A percentile compares a stretch with the other conserved stretches of the same genome.
These are phyloP conservation scores for Ctenosaura bakeri DNA, from an alignment of 2,797 vertebrate genomes.

Conservation along the genomic window DNA sequence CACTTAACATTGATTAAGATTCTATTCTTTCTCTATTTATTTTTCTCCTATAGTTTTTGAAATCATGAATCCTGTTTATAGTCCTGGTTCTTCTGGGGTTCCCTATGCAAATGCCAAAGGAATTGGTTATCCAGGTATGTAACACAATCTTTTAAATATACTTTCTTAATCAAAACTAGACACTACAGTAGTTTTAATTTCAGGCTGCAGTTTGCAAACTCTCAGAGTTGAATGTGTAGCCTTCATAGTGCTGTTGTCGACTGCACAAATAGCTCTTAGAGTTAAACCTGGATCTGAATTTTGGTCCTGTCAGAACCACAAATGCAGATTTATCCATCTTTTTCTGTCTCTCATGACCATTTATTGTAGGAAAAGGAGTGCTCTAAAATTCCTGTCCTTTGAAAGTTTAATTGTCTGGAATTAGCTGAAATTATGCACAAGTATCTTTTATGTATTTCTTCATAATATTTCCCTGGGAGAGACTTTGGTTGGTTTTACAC, in stretches of 20 bases:
- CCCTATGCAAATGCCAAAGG: slow-evolving; percentile 98
- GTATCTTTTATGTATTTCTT: background rate
- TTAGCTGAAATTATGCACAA: background rate
- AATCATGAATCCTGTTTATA: slow-evolving; percentile 99
- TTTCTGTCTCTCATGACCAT: background rate
- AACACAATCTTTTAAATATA: accelerated
- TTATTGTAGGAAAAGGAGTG: background rate
- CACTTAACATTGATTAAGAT: background rate
- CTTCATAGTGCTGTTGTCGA: background rate
- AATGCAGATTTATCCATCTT: background rate
- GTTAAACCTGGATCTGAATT: background rate
- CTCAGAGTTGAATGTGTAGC: background rate
- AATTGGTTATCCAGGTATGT: slow-evolving; percentile 94
- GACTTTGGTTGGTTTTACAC: background rate
- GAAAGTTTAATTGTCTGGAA: background rate
- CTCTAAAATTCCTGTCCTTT: background rate
- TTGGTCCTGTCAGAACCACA: background rate
- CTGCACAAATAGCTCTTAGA: background rate
- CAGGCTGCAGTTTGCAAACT: background rate
- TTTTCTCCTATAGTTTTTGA: slow-evolving; percentile 73
- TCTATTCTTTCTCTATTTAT: slow-evolving; percentile 15
- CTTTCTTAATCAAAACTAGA: background rate
- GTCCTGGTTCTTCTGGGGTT: slow-evolving; percentile 95
- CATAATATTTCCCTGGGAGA: background rate
- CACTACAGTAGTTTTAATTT: background rate